phyloP scores from a whole-genome alignment of 2,113 vertebrate species.

The Fregata magnificens region DNA sequence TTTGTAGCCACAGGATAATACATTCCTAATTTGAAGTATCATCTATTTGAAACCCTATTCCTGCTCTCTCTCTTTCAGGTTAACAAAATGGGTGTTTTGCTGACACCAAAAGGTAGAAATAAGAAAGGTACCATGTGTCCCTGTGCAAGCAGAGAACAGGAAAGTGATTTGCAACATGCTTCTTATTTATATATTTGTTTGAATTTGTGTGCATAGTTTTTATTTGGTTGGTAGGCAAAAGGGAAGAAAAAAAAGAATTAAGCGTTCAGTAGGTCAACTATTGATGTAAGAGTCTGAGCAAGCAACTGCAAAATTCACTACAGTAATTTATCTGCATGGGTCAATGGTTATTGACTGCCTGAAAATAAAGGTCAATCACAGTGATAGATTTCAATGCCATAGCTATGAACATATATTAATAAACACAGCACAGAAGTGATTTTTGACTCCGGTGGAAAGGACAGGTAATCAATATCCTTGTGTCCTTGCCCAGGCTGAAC shows the following conservation, averaged over 20 bases:
- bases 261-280: slow-evolving; percentile 26
- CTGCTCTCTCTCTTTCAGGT: background rate
- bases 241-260: background rate
- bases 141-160: background rate
- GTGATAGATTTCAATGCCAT: slow-evolving; percentile 53
- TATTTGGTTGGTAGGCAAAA: background rate
- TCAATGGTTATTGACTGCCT: slow-evolving; percentile 60
- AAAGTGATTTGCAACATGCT: background rate
- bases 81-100: slow-evolving; percentile 18
- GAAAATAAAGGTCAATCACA: slow-evolving; percentile 65
- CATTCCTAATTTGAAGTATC: background rate
- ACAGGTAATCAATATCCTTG: slow-evolving; percentile 68
- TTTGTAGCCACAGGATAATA: background rate
- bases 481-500: slow-evolving; percentile 52
- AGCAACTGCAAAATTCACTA: slow-evolving; percentile 56
- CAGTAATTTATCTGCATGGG: slow-evolving; percentile 63
- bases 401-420: slow-evolving; percentile 67
- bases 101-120: slow-evolving; percentile 49
- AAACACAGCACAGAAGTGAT: slow-evolving; percentile 52
- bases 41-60: background rate
- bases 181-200: background rate
- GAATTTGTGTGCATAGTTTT: background rate
- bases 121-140: background rate
- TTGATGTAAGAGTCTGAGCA: slow-evolving; percentile 56
- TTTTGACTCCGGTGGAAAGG: slow-evolving; percentile 41